Evolutionary conservation across 2,888 invertebrate genomes (phyloP), one percentile per base, ranked within the genome.

Genomic region (Cataglyphis rosenhaueri): DNA sequence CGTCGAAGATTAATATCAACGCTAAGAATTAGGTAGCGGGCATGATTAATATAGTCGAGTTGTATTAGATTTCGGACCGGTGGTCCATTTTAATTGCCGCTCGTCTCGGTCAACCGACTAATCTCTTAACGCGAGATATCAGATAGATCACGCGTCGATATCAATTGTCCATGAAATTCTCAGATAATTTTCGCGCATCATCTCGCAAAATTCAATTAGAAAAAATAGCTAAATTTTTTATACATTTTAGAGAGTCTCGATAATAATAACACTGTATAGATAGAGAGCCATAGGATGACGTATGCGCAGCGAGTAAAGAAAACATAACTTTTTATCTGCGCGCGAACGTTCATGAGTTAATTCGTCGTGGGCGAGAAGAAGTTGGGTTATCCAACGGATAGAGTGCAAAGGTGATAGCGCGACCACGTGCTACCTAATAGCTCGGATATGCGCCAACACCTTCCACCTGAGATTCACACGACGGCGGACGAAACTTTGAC

Each of bases 351-450:
- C 32, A 8, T 55, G 29, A 5, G 55, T 68, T 78, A 41, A 78
- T 57, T 59, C 32, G 44, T 68, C 32, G 18, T 21, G 3, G 70
- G 10, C 10, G 32, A 35, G 44, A 70, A 70, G 44, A 59, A 70
- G 44, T 44, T 21, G 25, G 44, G 35, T 70, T 78, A 59, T 38
- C n/a, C 48, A 44, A 3, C 12, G 68, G 15, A 52, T 32, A 74
- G 38, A 38, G 66, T 65, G 78, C 59, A 25, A 70, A 61, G 59
- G 44, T 79, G 59, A 70, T 70, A 79, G 55, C 18, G 55, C 18
- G 32, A 41, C 32, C 70, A 70, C 68, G 76, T 74, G 66, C 83
- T 79, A 85, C 86, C 82, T 87, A 87, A 87, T 82, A 84, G 84
- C 73, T 86, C 59, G 65, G 52, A 82, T 85, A 82, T 59, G 52